Evolutionary conservation across 2,113 vertebrate genomes (phyloP), one percentile per base, ranked within the genome.

Genomic region (Psammodynastes pulverulentus): DNA sequence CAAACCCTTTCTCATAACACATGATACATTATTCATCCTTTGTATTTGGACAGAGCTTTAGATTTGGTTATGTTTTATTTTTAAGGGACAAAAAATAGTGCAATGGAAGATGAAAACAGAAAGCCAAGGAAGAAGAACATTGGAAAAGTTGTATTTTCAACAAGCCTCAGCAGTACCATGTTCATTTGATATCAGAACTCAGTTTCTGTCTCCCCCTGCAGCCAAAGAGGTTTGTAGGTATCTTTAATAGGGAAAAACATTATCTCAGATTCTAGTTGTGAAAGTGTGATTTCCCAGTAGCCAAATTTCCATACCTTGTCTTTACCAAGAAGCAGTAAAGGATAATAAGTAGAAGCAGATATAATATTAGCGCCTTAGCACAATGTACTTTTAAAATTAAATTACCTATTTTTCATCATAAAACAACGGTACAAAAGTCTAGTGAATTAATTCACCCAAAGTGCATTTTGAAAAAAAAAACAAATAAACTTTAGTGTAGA

Each of bases 361-460:
- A 67, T 72, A 39, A 92, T 43, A 79, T 94, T 53, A 90, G 26
- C 0, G 94, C 91, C 88, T 85, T 52, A 46, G 90, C 72, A 85
- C 84, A 95, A 54, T 92, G 89, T 86, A 90, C 84, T 56, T 89
- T 43, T 93, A 92, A 92, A 95, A 49, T n/a, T 91, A 94, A 86
- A 97, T 93, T 93, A 85, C 49, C 89, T 79, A 62, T 91, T 90
- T 92, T 79, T 72, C 90, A 91, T 46, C 51, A 91, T 21, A 53
- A 88, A 90, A 72, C 34, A 56, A 46, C 54, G 26, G 10, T 21
- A 29, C 91, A 91, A 94, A 72, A 84, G 91, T 91, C 72, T 91
- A 89, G 48, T 2, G 94, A 90, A 93, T 93, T 84, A 94, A 96
- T 95, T 94, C 51, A 92, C 94, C 84, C 92, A 9, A 52, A 90